Evolutionary conservation across 2,888 invertebrate species (phyloP).

Genomic region (Rhaphigaster nebulosa): DNA sequence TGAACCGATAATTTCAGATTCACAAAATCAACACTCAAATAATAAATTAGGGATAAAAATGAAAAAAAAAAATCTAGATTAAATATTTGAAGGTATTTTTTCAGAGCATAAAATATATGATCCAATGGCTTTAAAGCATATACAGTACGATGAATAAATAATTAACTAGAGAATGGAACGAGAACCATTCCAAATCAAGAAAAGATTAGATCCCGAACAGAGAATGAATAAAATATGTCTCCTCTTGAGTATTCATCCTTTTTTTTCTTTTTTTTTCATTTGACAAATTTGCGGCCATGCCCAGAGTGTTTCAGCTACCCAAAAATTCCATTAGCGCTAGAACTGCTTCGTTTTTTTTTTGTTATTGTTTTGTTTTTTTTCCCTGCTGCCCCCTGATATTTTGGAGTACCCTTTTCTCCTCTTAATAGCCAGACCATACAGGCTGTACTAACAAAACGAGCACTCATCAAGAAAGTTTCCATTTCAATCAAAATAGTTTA

Average conservation of each 20-base stretch:
- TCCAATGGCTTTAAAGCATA: not conserved
- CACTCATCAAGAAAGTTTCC: not conserved
- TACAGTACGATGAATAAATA: not conserved
- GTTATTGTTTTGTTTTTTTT: too few relatives aligned
- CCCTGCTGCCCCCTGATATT: not conserved
- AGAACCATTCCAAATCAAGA: not conserved
- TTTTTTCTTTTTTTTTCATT: not conserved
- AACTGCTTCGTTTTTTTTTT: not conserved
- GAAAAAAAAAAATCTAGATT: too few relatives aligned
- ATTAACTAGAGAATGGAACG: not conserved
- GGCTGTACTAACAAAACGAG: not conserved
- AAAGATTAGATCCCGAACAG: not conserved
- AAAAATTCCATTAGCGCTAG: conserved; percentile 41
- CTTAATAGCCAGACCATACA: not conserved
- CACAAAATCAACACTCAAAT: too few relatives aligned
- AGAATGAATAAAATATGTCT: conserved; percentile 28
- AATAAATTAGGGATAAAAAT: too few relatives aligned
- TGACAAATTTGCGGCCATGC: conserved; percentile 7
- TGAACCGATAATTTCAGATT: too few relatives aligned
- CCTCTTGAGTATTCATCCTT: not conserved
- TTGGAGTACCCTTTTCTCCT: not conserved
- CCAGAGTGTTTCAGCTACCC: conserved; percentile 12
- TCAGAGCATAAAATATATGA: too few relatives aligned
- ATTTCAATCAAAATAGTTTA: not conserved
- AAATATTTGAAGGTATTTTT: too few relatives aligned